phyloP scores from a whole-genome alignment of 2,797 vertebrate genomes.

The Cuculus canorus region DNA sequence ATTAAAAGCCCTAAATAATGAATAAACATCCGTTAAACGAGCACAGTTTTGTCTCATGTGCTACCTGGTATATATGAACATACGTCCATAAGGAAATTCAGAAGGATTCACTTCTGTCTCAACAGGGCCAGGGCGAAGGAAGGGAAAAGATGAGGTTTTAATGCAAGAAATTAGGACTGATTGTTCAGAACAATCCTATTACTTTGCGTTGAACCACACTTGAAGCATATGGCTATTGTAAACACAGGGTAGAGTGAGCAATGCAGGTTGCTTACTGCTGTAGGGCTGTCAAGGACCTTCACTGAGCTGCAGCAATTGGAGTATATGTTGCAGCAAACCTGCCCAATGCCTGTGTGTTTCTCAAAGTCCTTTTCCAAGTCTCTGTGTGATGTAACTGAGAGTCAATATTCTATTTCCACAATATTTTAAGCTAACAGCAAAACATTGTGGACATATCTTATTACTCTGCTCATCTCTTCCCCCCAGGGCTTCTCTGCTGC shows the following conservation, averaged over 20 bases:
- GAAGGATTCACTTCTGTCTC: neutral
- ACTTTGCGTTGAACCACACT: neutral
- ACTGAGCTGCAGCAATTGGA: neutral
- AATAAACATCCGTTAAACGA: neutral
- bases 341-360: neutral
- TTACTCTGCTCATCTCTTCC: constrained; percentile 43
- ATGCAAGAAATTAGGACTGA: neutral
- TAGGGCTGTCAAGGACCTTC: neutral
- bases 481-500: constrained; percentile 44
- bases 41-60: neutral
- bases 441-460: constrained; percentile 61
- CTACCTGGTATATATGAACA: neutral
- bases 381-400: constrained; percentile 32
- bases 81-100: neutral
- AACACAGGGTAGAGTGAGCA: neutral
- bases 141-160: neutral
- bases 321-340: neutral
- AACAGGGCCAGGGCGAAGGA: neutral
- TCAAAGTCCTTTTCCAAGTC: constrained; percentile 22
- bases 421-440: constrained; percentile 61
- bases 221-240: neutral
- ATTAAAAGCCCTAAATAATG: neutral
- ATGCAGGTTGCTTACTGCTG: neutral
- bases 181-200: neutral
- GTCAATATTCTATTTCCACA: constrained; percentile 62